Base-by-base conservation (phyloP, 2,888 invertebrate genomes). In the Epirrhoe tristata region DNA sequence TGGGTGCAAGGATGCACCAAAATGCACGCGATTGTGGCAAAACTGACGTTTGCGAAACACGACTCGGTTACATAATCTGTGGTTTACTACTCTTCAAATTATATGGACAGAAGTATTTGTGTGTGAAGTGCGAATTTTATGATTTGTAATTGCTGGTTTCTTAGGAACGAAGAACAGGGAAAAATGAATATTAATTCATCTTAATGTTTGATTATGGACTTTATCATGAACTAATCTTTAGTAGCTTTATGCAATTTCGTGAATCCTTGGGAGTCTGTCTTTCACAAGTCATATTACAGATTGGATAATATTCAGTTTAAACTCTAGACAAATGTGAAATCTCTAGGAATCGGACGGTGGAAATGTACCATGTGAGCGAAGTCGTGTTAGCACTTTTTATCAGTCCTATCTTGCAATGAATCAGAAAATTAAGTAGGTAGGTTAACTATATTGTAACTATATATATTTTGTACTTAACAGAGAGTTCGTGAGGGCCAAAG, bases 1-100 rank as follows among this genome's bases (percentile, higher is more conserved):
- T 52, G 54, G 50, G 17, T 43, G 56, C 66, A 66, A 58, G 62
- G 58, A 58, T 51, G 14, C 50, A 34, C 32, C 48, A 24, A 24
- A 24, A 24, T 58, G 50, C 66, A 66, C 62, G 66, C 66, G 32
- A 62, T 43, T 31, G 52, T 62, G 62, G 39, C 58, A 48, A 24
- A 16, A 58, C 54, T 58, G 51, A 34, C 57, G 58, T 66, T 50
- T 58, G 62, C 34, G 32, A 48, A 61, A 66, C 51, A 55, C 39
- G 12, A 43, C 36, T 12, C 57, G 48, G 48, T 61, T 62, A 61
- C 36, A 53, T 57, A 57, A 53, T 54, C 48, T 36, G 57, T 61
- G 57, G 61, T 56, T 56, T 65, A 58, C 52, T 48, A 51, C 32
- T 57, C 17, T 55, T 14, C 12, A 61, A 65, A 65, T 66, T 52